These are phyloP conservation scores for Noctua fimbriata DNA, from an alignment of 2,888 invertebrate species.

Conservation along the genomic window DNA sequence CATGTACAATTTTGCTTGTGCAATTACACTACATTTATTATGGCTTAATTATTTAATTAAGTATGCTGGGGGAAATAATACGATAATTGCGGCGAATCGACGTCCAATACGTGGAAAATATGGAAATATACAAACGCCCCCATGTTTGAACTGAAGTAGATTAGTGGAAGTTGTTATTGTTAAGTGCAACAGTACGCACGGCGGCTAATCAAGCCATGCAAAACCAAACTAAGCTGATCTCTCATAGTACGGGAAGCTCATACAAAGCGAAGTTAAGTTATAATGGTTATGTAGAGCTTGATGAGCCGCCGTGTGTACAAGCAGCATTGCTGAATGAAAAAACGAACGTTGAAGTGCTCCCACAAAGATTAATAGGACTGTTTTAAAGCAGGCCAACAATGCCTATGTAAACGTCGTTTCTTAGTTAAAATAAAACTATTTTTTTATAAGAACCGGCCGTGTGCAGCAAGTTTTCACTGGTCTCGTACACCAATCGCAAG, in stretches of 20 bases:
- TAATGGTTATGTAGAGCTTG: too few species aligned
- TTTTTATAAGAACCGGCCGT: background rate
- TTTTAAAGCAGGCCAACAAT: slow-evolving; percentile 31
- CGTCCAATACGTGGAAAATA: slow-evolving; percentile 37
- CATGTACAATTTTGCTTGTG: slow-evolving; percentile 20
- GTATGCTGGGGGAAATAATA: slow-evolving; percentile 35
- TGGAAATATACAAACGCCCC: slow-evolving; percentile 34
- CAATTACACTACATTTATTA: slow-evolving; percentile 44
- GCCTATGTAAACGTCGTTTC: slow-evolving; percentile 7
- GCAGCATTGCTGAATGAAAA: background rate
- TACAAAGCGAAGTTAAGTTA: too few species aligned
- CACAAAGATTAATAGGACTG: slow-evolving; percentile 33
- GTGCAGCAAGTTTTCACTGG: background rate
- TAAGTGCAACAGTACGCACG: slow-evolving; percentile 35
- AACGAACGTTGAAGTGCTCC: slow-evolving; percentile 2
- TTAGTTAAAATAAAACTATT: slow-evolving; percentile 8
- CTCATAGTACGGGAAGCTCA: too few species aligned
- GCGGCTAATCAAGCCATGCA: too few species aligned
- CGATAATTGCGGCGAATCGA: slow-evolving; percentile 45
- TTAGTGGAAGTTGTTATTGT: slow-evolving; percentile 32
- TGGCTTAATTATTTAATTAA: slow-evolving; percentile 51
- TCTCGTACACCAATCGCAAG: background rate
- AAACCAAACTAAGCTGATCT: too few species aligned
- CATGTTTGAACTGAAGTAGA: slow-evolving; percentile 32
- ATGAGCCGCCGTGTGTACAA: too few species aligned